Evolutionary conservation across 1,140 invertebrate species (phyloP), one percentile per base, ranked within the genome.

Genomic region (Aphis craccivora): DNA sequence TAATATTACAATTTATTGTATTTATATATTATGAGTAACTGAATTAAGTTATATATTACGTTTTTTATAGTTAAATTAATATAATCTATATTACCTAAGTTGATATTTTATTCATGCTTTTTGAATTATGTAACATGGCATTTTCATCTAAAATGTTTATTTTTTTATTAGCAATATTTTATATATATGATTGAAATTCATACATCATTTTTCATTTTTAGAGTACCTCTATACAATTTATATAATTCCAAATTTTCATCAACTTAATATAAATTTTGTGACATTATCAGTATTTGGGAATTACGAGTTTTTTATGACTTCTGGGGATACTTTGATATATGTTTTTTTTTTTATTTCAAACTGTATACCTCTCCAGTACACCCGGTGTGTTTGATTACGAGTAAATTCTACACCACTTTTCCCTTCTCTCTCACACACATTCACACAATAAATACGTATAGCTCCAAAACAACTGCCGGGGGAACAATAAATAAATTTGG

Each of bases 401-500:
- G 89, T 67, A 67, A 90, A 90, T 90, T 67, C 53, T 37, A 43
- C 53, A 67, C 25, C 14, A 43, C 89, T 90, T 55, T 89, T 55
- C 51, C 37, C 14, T 43, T 67, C 89, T 90, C 37, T 67, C 40
- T 53, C 37, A 2, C 76, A 81, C 45, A 92, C 43, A 83, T 20
- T 37, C 40, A 45, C 37, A 45, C 55, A 45, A 91, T 76, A 91
- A 76, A 91, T 76, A 91, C 67, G 35, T 25, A 93, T 43, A 93
- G 81, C 48, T 93, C 91, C 45, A 93, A 86, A 93, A 84, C 91
- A 93, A 93, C 91, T 93, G 91, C 91, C 91, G 76, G 76, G 91
- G 91, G 91, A 93, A 93, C 91, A 51, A 93, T 93, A 93, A 93
- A 93, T 93, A 93, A 84, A 93, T 93, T 93, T 93, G 45, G 76